Evolutionary conservation across 1,140 invertebrate genomes (phyloP), one percentile per base, ranked within the genome.

Genomic region (Batillaria attramentaria): DNA sequence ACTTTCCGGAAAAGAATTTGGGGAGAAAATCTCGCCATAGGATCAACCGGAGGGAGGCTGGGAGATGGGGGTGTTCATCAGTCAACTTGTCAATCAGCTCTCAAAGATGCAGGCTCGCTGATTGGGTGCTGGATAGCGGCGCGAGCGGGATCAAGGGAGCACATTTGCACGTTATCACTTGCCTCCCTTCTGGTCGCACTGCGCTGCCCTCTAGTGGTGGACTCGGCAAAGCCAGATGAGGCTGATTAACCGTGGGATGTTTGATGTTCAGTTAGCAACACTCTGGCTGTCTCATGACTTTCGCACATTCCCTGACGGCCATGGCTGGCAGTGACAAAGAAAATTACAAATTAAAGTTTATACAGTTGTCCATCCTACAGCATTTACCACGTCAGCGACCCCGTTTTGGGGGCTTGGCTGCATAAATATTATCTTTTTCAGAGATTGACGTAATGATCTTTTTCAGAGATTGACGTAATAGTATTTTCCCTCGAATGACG

Each of bases 51-150:
- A n/a, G 39, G 39, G 10, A 37, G 62, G 31, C 16, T 6, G 4
- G 13, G 33, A 37, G 33, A 33, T 16, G 31, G 33, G 62, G 33
- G 62, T 66, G 28, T 66, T 66, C 62, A 37, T 66, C 39, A 31
- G 62, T 66, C 62, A 66, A 66, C 8, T 37, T 66, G 62, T 66
- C 62, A 66, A 37, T 66, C 62, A 66, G 62, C 33, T 31, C 31
- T 66, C 33, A 66, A 66, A 37, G 33, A 31, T 66, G 62, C 8
- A 31, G 13, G 8, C 8, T 8, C 8, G 62, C 62, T 66, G 62
- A 66, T 66, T 66, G 62, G 62, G 16, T 35, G 13, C 31, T 37
- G 62, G 62, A 66, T 66, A 66, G 28, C 31, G 33, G 33, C 33
- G 13, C 24, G 4, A 31, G 33, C 2, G 33, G 62, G 62, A 33